Evolutionary conservation across 2,888 invertebrate species (phyloP), one percentile per base, ranked within the genome.

Genomic region (Cremastobaeus sp.): DNA sequence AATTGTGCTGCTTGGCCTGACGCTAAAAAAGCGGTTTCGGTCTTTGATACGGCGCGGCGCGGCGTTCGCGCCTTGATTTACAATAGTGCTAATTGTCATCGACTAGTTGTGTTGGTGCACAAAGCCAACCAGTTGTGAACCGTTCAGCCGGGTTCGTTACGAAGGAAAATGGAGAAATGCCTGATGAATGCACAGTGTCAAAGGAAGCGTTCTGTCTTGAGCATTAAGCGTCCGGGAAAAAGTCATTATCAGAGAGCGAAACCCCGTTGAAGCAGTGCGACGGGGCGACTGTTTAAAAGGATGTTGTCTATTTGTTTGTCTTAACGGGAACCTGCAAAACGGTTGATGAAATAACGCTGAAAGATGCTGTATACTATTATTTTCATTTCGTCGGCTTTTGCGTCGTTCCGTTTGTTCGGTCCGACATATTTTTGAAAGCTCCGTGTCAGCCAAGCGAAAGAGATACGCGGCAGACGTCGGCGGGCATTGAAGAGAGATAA

Each of bases 351-450:
- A 73, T 60, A 77, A 77, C 75, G 57, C 66, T 62, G 12, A 60
- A 54, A 39, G 50, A 20, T 25, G 48, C 20, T 52, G 68, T 45
- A 43, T 50, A 37, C 52, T 68, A 69, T 68, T 71, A 64, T 48
- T 71, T 74, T 76, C 72, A 69, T 76, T 70, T 43, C 55, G 68
- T 57, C 55, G 74, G 68, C 66, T 69, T 65, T 47, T 52, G 21
- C 52, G 52, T 54, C 62, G 55, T 62, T 74, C 74, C 76, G 78
- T 81, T 81, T 80, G 81, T 79, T 78, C 78, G 54, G 74, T 68
- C 74, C 78, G 82, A 82, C 82, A 78, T 81, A 81, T 82, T 82
- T 81, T 77, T 76, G 78, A 78, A 74, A 78, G 78, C 79, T 82
- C 80, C 78, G 74, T 77, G 76, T 34, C 70, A 41, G 60, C 43